Conservation (phyloP, 2,797 vertebrate genomes). For the Protosalanx chinensis region DNA sequence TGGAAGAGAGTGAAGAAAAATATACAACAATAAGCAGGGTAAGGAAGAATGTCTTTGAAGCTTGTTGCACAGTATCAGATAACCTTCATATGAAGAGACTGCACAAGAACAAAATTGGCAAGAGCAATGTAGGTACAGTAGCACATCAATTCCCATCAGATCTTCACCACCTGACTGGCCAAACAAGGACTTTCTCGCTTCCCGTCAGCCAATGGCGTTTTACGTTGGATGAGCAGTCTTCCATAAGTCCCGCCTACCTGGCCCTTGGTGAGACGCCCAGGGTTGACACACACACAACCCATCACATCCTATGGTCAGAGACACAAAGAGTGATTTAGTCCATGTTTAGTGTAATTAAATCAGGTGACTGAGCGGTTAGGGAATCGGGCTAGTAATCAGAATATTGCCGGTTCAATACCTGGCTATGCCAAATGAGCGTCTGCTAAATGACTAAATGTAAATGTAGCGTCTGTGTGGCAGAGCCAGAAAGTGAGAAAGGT, state of each 20-base stretch:
- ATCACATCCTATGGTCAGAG: conserved; percentile 74
- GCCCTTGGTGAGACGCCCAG: conserved; percentile 91
- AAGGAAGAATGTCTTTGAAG: not conserved
- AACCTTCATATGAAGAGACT: not conserved
- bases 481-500: not conserved
- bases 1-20: not conserved
- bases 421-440: too few relatives aligned
- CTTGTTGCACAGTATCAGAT: not conserved
- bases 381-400: too few relatives aligned
- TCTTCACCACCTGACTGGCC: conserved; percentile 85
- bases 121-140: not conserved
- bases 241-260: conserved; percentile 88
- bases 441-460: too few relatives aligned
- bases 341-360: too few relatives aligned
- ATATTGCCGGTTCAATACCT: too few relatives aligned
- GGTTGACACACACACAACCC: conserved; percentile 88
- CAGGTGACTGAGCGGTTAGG: too few relatives aligned
- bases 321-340: not conserved
- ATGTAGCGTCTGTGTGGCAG: too few relatives aligned
- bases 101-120: not conserved
- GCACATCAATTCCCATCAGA: conserved; percentile 64
- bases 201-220: not conserved
- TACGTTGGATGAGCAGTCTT: conserved; percentile 74
- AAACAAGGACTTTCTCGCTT: conserved; percentile 72
- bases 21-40: not conserved